These are phyloP conservation scores for Brenthis daphne DNA, from an alignment of 2,888 invertebrate species.

Conservation along the genomic window DNA sequence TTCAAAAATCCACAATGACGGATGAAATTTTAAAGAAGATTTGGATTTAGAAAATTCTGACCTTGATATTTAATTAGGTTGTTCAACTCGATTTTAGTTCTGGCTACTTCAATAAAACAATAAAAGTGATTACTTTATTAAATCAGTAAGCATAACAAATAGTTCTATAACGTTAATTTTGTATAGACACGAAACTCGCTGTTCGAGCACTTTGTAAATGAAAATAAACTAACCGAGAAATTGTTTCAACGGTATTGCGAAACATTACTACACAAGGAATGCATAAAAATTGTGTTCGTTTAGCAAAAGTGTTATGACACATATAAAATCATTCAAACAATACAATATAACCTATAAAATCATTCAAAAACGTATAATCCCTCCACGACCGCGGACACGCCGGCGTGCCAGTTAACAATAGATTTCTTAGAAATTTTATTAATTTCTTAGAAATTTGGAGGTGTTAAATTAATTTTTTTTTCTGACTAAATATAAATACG, in stretches of 20 bases:
- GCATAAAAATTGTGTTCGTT: background rate
- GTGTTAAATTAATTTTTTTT: too few species aligned
- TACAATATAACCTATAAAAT: too few species aligned
- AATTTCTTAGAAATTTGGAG: too few species aligned
- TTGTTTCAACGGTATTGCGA: constrained; percentile 18
- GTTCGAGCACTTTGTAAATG: constrained; percentile 16
- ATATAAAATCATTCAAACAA: too few species aligned
- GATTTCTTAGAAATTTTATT: too few species aligned
- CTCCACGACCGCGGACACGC: too few species aligned
- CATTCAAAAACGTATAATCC: too few species aligned
- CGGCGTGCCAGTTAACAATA: too few species aligned
- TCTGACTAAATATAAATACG: too few species aligned
- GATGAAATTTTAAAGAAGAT: too few species aligned
- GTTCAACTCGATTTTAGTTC: constrained; percentile 12
- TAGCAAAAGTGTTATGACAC: background rate
- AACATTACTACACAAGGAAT: constrained; percentile 4
- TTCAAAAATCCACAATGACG: too few species aligned
- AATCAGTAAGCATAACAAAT: constrained; percentile 29
- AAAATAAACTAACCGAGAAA: constrained; percentile 8
- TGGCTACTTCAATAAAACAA: constrained; percentile 19
- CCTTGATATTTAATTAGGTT: constrained; percentile 17
- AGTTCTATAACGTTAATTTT: constrained; percentile 23
- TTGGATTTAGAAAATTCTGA: too few species aligned
- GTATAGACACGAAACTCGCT: constrained; percentile 17
- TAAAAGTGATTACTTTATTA: constrained; percentile 23